Conservation (phyloP, 2,888 invertebrate genomes). For the Sminthurides aquaticus region DNA sequence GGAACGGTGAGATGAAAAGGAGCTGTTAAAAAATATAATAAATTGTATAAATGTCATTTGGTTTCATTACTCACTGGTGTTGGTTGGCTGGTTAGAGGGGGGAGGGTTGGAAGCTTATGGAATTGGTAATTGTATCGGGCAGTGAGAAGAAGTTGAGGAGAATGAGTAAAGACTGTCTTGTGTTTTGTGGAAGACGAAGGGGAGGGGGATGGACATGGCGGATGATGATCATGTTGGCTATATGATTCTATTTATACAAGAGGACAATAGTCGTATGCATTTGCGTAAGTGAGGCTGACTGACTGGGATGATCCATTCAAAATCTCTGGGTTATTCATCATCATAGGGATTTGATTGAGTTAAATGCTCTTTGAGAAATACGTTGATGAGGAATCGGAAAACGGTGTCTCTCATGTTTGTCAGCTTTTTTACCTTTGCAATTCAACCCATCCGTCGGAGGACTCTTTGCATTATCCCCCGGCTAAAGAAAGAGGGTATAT, state of each 20-base stretch:
- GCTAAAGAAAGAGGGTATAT: too few relatives aligned
- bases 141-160: too few relatives aligned
- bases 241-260: not conserved
- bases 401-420: not conserved
- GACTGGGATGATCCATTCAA: not conserved
- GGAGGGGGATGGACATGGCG: too few relatives aligned
- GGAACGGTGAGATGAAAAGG: not conserved
- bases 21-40: conserved; percentile 10
- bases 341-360: not conserved
- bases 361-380: not conserved
- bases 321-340: not conserved
- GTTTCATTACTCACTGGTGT: conserved; percentile 18
- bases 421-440: not conserved
- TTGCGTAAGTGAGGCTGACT: not conserved
- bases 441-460: not conserved
- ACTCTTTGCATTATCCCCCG: not conserved
- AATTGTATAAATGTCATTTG: conserved; percentile 18
- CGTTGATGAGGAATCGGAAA: not conserved
- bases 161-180: too few relatives aligned
- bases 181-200: too few relatives aligned
- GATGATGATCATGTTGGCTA: not conserved
- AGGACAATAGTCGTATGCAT: not conserved
- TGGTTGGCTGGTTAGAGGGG: not conserved
- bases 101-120: not conserved
- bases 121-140: not conserved